Evolutionary conservation across 2,888 invertebrate genomes (phyloP), one percentile per base, ranked within the genome.

Genomic region (Drosophila tripunctata): DNA sequence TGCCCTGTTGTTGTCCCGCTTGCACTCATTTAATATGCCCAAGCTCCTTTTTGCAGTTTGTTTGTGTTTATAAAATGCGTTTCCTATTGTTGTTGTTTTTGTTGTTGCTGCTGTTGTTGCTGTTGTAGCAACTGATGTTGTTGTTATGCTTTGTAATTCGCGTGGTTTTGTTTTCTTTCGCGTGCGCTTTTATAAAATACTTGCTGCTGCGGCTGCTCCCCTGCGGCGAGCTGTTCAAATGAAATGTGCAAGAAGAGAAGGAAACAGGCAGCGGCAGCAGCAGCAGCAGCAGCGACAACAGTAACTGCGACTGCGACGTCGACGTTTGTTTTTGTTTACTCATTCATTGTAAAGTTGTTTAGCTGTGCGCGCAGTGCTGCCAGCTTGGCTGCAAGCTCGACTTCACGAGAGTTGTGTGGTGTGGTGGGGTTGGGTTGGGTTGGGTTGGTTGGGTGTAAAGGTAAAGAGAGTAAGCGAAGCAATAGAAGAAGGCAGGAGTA

Each of bases 331-430:
- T 81, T 85, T 88, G 85, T 85, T 75, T 79, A 81, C 77, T 85
- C 76, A 85, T 87, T 87, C 80, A 85, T 82, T 74, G 78, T 75
- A 76, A 79, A 83, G 86, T 79, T 86, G 78, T 80, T 83, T 84
- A 81, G 71, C 70, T 76, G 67, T 67, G 63, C 76, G 74, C 80
- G 75, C 69, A 81, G 66, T 27, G 75, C 67, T 76, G 76, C 75
- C 76, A 76, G 66, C 66, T 35, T 48, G 72, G 31, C 63, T 60
- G 45, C 38, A 72, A 62, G 56, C 62, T 48, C 31, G 47, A 21
- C n/a, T 47, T 44, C 41, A 17, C 24, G 47, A 35, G n/a, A n/a
- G n/a, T n/a, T n/a, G 38, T 21, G 24, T 36, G 43, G 38, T 30
- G 54, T 15, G 27, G n/a, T n/a, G n/a, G n/a, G 33, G 43, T 21